Evolutionary conservation across 2,113 vertebrate species (phyloP).

Genomic region (Oreochromis niloticus): DNA sequence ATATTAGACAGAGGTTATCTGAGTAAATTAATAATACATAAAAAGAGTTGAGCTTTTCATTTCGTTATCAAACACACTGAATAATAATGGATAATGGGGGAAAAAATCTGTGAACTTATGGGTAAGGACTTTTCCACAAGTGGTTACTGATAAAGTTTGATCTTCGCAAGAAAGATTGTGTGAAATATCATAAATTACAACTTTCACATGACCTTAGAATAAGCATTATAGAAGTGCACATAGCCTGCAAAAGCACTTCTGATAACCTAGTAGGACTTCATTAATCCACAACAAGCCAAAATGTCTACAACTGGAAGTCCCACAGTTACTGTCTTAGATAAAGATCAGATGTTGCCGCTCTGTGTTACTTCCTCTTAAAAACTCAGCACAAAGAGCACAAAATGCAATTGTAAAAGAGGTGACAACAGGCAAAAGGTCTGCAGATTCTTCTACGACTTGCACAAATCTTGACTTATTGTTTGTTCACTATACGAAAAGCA

Average conservation of each 20-base stretch:
- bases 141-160: not conserved
- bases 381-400: not conserved
- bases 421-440: not conserved
- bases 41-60: not conserved
- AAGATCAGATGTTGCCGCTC: not conserved
- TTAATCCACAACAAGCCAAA: not conserved
- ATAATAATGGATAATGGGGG: not conserved
- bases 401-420: not conserved
- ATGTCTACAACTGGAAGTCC: not conserved
- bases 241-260: not conserved
- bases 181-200: not conserved
- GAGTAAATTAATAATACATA: not conserved
- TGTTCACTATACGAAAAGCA: not conserved
- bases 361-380: not conserved
- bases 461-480: not conserved
- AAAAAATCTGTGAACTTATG: not conserved
- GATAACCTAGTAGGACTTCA: not conserved
- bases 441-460: not conserved
- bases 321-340: not conserved
- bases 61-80: not conserved
- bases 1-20: fast-evolving
- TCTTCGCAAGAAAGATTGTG: not conserved
- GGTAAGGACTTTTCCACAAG: not conserved
- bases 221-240: not conserved
- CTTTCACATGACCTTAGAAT: not conserved